Evolutionary conservation across 2,797 vertebrate genomes (phyloP).

Genomic region (Sciaenops ocellatus): DNA sequence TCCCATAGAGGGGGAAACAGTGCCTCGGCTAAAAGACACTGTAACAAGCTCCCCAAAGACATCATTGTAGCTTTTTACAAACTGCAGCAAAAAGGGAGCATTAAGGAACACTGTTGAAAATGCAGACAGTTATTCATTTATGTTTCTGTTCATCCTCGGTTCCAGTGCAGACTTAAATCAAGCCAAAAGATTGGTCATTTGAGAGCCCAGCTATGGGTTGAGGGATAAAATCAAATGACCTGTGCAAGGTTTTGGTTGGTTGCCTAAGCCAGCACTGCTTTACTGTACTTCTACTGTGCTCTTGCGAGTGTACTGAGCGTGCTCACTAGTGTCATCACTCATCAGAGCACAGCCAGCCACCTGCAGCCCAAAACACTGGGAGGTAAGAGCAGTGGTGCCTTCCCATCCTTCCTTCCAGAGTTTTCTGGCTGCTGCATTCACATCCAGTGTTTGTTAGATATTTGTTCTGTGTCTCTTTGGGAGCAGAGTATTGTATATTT

Average conservation of each 20-base stretch:
- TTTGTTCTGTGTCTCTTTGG: conserved; percentile 22
- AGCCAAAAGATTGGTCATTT: conserved; percentile 37
- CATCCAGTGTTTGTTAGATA: conserved; percentile 31
- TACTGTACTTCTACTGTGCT: conserved; percentile 41
- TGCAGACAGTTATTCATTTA: conserved; percentile 37
- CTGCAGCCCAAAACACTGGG: conserved; percentile 59
- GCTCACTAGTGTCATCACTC: conserved; percentile 64
- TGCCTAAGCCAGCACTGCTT: conserved; percentile 42
- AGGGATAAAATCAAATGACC: conserved; percentile 52
- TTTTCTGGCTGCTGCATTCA: conserved; percentile 32
- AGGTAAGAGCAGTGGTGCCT: conserved; percentile 42
- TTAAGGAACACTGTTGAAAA: conserved; percentile 33
- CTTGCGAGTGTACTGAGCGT: conserved; percentile 49
- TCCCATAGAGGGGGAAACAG: conserved; percentile 23
- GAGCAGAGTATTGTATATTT: conserved; percentile 19
- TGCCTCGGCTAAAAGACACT: conserved; percentile 26
- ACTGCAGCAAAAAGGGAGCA: conserved; percentile 47
- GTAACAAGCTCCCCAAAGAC: conserved; percentile 62
- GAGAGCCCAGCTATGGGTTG: conserved; percentile 44
- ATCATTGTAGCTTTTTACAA: conserved; percentile 30
- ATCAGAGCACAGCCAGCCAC: conserved; percentile 69
- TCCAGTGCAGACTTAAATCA: conserved; percentile 36
- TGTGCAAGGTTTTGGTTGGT: conserved; percentile 40
- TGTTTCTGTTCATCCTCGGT: conserved; percentile 25
- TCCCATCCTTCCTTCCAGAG: conserved; percentile 18